Evolutionary conservation across 2,888 invertebrate species (phyloP).

Genomic region (Adelphocoris suturalis): DNA sequence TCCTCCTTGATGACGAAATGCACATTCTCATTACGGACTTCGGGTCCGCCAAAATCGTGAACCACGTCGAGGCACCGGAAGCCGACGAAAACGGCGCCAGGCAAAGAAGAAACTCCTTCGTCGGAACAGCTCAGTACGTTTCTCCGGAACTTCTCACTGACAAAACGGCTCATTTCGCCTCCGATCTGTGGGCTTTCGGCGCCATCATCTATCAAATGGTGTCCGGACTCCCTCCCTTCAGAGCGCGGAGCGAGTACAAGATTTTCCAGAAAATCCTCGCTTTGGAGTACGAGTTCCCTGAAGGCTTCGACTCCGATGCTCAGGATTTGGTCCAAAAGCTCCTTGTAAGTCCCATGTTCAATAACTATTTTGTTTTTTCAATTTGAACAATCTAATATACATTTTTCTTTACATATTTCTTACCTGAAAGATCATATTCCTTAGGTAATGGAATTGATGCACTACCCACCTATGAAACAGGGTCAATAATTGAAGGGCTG

Average conservation of each 20-base stretch:
- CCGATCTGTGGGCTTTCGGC: slow-evolving; percentile 98
- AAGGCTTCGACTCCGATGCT: slow-evolving; percentile 92
- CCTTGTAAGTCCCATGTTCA: slow-evolving; percentile 80
- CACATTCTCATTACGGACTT: slow-evolving; percentile 98
- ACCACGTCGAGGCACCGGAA: slow-evolving; percentile 73
- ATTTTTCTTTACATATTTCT: not conserved
- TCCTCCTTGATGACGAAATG: slow-evolving; percentile 95
- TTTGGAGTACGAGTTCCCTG: slow-evolving; percentile 94
- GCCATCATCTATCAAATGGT: slow-evolving; percentile 99
- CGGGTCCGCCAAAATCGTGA: slow-evolving; percentile 94
- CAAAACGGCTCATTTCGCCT: slow-evolving; percentile 84
- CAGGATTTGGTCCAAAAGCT: slow-evolving; percentile 92
- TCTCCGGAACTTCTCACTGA: slow-evolving; percentile 96
- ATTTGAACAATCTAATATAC: not conserved
- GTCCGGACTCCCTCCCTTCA: slow-evolving; percentile 94
- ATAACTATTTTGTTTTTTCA: not conserved
- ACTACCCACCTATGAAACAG: too few species aligned
- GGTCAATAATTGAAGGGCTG: too few species aligned
- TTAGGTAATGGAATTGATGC: too few species aligned
- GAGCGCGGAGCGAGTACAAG: slow-evolving; percentile 94
- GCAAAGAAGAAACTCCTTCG: slow-evolving; percentile 90
- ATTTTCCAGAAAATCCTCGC: slow-evolving; percentile 97
- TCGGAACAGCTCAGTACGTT: slow-evolving; percentile 99
- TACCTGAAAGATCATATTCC: too few species aligned
- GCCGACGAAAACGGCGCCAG: slow-evolving; percentile 76